Percentiles rank a stretch among this genome's conserved stretches.
phyloP scores from a whole-genome alignment of 2,888 invertebrate species.

The Rhamphomyia laevipes region DNA sequence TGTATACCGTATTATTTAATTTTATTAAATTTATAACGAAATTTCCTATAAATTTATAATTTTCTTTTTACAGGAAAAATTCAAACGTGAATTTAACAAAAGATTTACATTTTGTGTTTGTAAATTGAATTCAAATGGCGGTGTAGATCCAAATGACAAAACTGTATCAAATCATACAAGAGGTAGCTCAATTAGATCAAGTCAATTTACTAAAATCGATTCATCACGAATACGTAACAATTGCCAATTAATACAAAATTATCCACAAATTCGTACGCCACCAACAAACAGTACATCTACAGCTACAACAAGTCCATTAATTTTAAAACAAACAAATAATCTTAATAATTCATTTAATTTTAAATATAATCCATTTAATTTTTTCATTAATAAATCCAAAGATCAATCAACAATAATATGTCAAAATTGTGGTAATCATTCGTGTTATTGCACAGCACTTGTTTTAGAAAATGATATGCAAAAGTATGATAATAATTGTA shows the following conservation, averaged over 20 bases:
- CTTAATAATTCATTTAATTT: no score
- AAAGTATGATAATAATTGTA: no score
- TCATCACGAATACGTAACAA: slow-evolving; percentile 3
- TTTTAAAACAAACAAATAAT: background rate
- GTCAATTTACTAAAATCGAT: slow-evolving; percentile 17
- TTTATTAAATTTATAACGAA: no score
- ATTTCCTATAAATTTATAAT: no score
- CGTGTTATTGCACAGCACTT: no score
- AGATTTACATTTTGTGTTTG: slow-evolving; percentile 48
- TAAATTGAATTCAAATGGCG: slow-evolving; percentile 20
- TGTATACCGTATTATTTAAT: no score
- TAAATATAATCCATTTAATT: background rate
- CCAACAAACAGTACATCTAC: background rate
- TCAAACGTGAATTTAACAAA: slow-evolving; percentile 64
- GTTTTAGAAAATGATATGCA: no score
- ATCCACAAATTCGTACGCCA: background rate
- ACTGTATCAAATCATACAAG: slow-evolving; percentile 35
- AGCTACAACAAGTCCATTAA: background rate
- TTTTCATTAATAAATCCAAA: no score
- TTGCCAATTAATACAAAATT: background rate
- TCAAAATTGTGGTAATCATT: no score
- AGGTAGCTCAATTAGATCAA: slow-evolving; percentile 34
- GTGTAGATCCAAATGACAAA: slow-evolving; percentile 27
- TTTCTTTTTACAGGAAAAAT: slow-evolving; percentile 54
- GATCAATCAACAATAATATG: no score